Conservation (phyloP, 2,888 invertebrate genomes). For the Andrena chrysosceles region DNA sequence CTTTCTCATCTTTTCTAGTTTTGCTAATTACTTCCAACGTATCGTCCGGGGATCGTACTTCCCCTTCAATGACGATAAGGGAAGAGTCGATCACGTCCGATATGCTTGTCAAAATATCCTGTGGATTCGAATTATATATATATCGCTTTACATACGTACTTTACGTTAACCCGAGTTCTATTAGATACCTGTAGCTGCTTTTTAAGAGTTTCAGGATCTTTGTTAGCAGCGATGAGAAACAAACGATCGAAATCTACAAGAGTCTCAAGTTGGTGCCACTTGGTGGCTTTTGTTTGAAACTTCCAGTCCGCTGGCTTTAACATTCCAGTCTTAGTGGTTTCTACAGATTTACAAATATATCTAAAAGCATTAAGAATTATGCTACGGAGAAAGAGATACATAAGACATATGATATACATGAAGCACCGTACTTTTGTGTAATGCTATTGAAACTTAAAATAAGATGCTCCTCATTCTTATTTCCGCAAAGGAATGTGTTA, state of each 20-base stretch:
- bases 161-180: not conserved
- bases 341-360: constrained; percentile 89
- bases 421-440: constrained; percentile 85
- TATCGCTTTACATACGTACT: not conserved
- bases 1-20: constrained; percentile 87
- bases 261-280: constrained; percentile 92
- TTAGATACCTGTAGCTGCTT: constrained; percentile 89
- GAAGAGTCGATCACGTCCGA: constrained; percentile 88
- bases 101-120: constrained; percentile 88
- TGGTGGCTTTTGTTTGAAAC: constrained; percentile 89
- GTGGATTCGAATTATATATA: constrained; percentile 70
- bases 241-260: constrained; percentile 91
- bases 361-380: constrained; percentile 76
- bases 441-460: constrained; percentile 87
- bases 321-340: constrained; percentile 85
- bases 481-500: constrained; percentile 88
- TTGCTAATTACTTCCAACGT: constrained; percentile 88
- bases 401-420: not conserved
- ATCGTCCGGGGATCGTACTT: constrained; percentile 88
- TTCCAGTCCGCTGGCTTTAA: constrained; percentile 92
- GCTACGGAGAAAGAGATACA: not conserved
- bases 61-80: constrained; percentile 91
- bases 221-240: constrained; percentile 89
- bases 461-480: constrained; percentile 88
- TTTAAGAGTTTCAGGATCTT: constrained; percentile 88